Percentiles rank a stretch among this genome's conserved stretches.
Conservation (phyloP, 1,140 invertebrate genomes). For the Lepidurus packardi region DNA sequence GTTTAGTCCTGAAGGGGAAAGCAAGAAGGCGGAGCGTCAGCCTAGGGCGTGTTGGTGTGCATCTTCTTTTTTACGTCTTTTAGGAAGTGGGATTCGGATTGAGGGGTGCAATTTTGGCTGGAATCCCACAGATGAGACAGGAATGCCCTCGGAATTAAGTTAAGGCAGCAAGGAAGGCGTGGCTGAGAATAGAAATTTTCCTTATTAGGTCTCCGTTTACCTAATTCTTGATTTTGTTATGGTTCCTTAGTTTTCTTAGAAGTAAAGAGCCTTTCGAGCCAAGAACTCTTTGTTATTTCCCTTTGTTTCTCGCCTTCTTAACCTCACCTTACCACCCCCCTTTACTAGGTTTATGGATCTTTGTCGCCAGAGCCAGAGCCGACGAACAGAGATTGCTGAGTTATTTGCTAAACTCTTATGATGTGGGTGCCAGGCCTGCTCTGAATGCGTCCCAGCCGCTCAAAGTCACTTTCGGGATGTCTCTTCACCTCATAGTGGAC, state of each 20-base stretch:
- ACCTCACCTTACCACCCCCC: not conserved
- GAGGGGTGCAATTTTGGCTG: not conserved
- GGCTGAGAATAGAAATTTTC: not conserved
- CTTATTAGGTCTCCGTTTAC: not conserved
- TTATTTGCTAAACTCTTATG: conserved; percentile 65
- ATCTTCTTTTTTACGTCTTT: not conserved
- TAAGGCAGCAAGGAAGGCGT: not conserved
- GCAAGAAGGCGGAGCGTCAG: not conserved
- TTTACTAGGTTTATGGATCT: conserved; percentile 9
- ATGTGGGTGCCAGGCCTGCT: conserved; percentile 66
- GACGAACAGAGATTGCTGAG: conserved; percentile 65
- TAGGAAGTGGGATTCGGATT: not conserved
- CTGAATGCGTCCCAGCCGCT: conserved; percentile 65
- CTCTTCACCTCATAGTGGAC: conserved; percentile 73
- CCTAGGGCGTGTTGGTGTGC: not conserved
- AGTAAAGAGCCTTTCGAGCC: no score
- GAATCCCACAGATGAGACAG: not conserved
- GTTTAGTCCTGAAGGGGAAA: not conserved
- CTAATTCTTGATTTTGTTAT: not conserved
- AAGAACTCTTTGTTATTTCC: not conserved
- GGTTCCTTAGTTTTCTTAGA: not conserved
- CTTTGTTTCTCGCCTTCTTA: not conserved
- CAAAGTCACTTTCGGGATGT: conserved; percentile 68
- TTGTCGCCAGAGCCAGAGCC: conserved; percentile 26
- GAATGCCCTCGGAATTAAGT: not conserved